phyloP scores from a whole-genome alignment of 2,113 vertebrate species.

The Nesoenas mayeri region DNA sequence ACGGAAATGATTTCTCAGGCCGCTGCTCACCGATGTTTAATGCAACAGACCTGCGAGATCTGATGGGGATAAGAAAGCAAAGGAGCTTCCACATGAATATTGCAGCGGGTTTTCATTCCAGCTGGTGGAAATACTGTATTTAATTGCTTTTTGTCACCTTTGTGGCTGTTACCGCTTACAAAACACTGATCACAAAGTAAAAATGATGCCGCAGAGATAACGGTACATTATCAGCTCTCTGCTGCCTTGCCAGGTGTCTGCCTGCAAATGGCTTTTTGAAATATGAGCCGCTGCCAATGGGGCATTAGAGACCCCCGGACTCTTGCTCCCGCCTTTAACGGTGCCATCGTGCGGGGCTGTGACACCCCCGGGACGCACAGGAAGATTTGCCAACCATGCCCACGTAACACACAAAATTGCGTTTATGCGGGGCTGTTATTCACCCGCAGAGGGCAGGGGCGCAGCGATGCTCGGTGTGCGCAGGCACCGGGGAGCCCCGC shows the following conservation, averaged over 20 bases:
- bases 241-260: neutral
- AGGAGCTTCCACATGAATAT: neutral
- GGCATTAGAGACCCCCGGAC: neutral
- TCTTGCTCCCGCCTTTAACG: rapidly evolving
- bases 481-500: neutral
- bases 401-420: rapidly evolving
- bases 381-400: neutral
- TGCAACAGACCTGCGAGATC: neutral
- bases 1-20: neutral
- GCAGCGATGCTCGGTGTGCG: rapidly evolving
- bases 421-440: neutral
- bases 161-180: neutral
- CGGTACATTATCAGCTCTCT: neutral
- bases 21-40: neutral
- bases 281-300: neutral
- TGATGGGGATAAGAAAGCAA: neutral
- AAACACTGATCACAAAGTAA: neutral
- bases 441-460: rapidly evolving
- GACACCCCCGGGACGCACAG: neutral
- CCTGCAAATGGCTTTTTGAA: neutral
- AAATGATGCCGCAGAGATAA: neutral
- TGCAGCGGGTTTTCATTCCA: neutral
- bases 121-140: neutral
- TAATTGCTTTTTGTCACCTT: slow-evolving; percentile 21
- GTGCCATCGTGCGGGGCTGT: neutral